Evolutionary conservation across 2,113 vertebrate genomes (phyloP).

Genomic region (human): GRCh38 chr3:24433001-24433500

Average conservation of each 20-base stretch:
- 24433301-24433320: neutral
- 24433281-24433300: neutral
- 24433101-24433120: neutral
- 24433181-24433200: neutral
- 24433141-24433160: neutral
- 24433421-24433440: neutral
- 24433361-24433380: neutral
- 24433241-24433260: neutral
- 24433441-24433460: neutral
- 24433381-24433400: neutral
- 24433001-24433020: neutral
- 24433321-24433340: neutral
- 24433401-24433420: neutral
- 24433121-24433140: neutral
- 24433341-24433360: neutral
- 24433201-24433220: neutral
- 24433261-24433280: neutral
- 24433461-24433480: neutral
- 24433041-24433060: neutral
- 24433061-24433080: neutral
- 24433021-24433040: neutral
- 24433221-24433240: neutral
- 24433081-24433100: neutral
- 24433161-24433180: neutral
- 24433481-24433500: neutral